Evolutionary conservation across 2,888 invertebrate genomes (phyloP).

Genomic region (Drosophila tripunctata): DNA sequence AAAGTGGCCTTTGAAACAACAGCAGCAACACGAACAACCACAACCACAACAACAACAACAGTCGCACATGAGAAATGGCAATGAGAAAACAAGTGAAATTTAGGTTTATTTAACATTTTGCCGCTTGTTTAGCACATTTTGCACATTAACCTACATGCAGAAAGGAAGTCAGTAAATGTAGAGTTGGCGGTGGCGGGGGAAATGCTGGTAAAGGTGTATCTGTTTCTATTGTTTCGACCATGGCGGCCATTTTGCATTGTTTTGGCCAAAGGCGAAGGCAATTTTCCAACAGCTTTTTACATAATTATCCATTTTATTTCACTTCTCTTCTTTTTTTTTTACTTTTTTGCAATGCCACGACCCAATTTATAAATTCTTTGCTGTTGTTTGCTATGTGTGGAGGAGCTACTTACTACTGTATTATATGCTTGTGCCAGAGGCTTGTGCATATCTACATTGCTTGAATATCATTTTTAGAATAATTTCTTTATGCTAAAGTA

Average conservation of each 20-base stretch:
- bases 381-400: not conserved
- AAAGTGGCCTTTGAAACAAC: conserved; percentile 35
- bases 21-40: not conserved
- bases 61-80: conserved; percentile 1
- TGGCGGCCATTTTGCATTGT: conserved; percentile 53
- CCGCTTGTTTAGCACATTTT: conserved; percentile 70
- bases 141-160: conserved; percentile 71
- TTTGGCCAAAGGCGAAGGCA: conserved; percentile 45
- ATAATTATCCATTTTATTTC: conserved; percentile 66
- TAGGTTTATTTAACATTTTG: conserved; percentile 52
- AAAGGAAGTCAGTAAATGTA: conserved; percentile 22
- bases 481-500: not conserved
- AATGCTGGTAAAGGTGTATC: conserved; percentile 14
- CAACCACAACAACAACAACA: not conserved
- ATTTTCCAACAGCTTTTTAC: conserved; percentile 66
- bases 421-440: not conserved
- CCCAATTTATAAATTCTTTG: conserved; percentile 32
- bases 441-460: not conserved
- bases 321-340: not conserved
- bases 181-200: no score
- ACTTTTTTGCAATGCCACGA: conserved; percentile 33
- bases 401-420: conserved; percentile 4
- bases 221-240: conserved; percentile 46
- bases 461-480: not conserved
- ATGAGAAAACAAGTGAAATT: conserved; percentile 49